Conservation (phyloP, 1,140 invertebrate genomes). For the Drosophila auraria region DNA sequence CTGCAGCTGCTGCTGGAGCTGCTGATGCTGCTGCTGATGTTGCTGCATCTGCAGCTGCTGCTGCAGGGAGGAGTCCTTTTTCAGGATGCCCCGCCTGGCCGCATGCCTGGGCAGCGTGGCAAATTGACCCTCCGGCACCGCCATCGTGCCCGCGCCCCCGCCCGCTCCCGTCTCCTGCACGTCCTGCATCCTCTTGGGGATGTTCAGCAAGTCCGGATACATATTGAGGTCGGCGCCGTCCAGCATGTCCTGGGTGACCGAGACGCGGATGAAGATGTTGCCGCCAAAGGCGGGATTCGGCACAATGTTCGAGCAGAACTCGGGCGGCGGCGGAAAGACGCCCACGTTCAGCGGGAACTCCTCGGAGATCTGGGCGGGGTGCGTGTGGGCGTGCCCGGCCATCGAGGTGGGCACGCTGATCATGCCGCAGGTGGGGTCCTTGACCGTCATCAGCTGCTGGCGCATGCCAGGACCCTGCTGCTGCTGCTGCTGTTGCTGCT, state of each 20-base stretch:
- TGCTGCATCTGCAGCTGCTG: constrained; percentile 47
- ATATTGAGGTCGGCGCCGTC: constrained; percentile 87
- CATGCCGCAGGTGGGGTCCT: constrained; percentile 77
- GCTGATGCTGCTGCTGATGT: constrained; percentile 42
- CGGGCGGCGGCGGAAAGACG: constrained; percentile 88
- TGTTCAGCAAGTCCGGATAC: constrained; percentile 92
- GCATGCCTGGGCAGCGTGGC: constrained; percentile 87
- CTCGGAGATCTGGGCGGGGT: constrained; percentile 68
- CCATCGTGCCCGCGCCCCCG: constrained; percentile 61
- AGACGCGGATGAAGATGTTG: constrained; percentile 91
- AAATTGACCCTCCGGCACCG: constrained; percentile 82
- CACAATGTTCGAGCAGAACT: constrained; percentile 88
- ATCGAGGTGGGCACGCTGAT: constrained; percentile 82
- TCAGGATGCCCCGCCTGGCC: constrained; percentile 76
- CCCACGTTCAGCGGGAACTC: constrained; percentile 85
- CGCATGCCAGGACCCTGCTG: constrained; percentile 45
- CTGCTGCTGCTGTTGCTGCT: constrained; percentile 54
- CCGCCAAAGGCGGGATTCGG: constrained; percentile 87
- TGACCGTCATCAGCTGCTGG: constrained; percentile 77
- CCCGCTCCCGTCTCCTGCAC: constrained; percentile 58
- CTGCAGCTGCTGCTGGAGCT: constrained; percentile 16
- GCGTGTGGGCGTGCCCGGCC: constrained; percentile 63
- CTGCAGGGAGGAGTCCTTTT: constrained; percentile 76
- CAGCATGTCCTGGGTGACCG: constrained; percentile 89
- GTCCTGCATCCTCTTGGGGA: constrained; percentile 87